Base-by-base conservation (phyloP, 2,797 vertebrate species). In the Distichodus sexfasciatus region DNA sequence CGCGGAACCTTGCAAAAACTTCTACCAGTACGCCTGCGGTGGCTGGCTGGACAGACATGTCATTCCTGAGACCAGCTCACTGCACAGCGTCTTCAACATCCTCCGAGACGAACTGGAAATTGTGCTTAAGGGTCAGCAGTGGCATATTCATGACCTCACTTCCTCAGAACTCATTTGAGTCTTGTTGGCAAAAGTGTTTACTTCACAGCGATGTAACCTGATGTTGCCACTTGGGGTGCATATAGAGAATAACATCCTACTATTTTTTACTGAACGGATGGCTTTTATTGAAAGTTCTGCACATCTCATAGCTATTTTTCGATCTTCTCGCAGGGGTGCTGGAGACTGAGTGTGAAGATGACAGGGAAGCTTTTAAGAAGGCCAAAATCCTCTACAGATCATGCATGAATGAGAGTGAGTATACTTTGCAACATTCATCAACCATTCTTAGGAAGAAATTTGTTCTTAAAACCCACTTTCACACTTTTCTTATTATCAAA, bases 361-460 rank as follows among this genome's bases (percentile, higher is more conserved):
- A 97, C 83, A 91, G 96, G 76, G 92, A 93, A 0, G 97, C 96
- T 33, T 93, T 96, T 82, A 91, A 75, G 84, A 98, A 98, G 81
- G 95, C 95, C 66, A 97, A 96, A 87, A 83, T 79, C 40, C 93
- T 98, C 14, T 98, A 98, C 83, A 92, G 80, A 76, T 99, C 96
- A 57, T 99, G 96, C 87, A 95, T 98, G 93, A 96, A 98, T 47
- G 92, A 98, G 74, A 94, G 97, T 98, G 87, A 94, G 93, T 86
- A 24, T n/a, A n/a, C n/a, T n/a, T n/a, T n/a, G n/a, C n/a, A n/a
- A n/a, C n/a, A n/a, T n/a, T n/a, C n/a, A n/a, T n/a, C n/a, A n/a
- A n/a, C n/a, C n/a, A n/a, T n/a, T n/a, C n/a, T n/a, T n/a, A n/a
- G n/a, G n/a, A n/a, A n/a, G n/a, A n/a, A n/a, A n/a, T n/a, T n/a